Evolutionary conservation across 2,797 vertebrate genomes (phyloP), one percentile per base, ranked within the genome.

Genomic region (Antrozous pallidus): DNA sequence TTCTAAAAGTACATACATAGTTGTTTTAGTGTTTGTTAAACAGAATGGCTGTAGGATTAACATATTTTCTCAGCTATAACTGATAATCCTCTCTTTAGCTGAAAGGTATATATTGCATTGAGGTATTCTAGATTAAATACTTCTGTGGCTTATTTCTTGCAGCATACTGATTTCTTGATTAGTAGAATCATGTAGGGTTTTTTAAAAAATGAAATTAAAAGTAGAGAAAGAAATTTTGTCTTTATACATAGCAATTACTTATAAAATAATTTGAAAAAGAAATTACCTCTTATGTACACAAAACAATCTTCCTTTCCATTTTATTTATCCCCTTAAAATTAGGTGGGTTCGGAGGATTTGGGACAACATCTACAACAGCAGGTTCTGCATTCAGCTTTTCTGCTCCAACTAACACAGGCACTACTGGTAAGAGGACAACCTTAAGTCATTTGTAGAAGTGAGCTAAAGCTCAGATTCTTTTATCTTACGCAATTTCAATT

Each of bases 311-410:
- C 42, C 65, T 2, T 0, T 75, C 67, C 42, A 0, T 93, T 95
- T 98, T 81, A 97, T 85, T 58, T 95, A 28, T 24, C 78, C 94
- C 93, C 94, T 95, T 94, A 96, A 97, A 95, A 24, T 77, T 95
- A 99, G 99, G 99, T 92, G 97, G 99, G 0, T 99, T 99, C 89
- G 99, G 99, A 82, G 99, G 99, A 54, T 99, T 99, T 92, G 99
- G 99, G 78, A 97, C 99, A 3, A 98, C 99, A 1, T 98, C 99
- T 49, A 98, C 99, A 78, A 98, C 99, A 6, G 96, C 98, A 0
- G 99, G 98, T 0, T 98, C 99, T 38, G 97, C 98, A 0, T 99
- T 99, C 98, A 99, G 98, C 97, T 99, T 99, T 95, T 98, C 99
- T 45, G 97, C 99, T 70, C 99, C 99, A 42, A 16, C 99, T 91